Evolutionary conservation across 2,888 invertebrate species (phyloP), one percentile per base, ranked within the genome.

Genomic region (Selenia dentaria): DNA sequence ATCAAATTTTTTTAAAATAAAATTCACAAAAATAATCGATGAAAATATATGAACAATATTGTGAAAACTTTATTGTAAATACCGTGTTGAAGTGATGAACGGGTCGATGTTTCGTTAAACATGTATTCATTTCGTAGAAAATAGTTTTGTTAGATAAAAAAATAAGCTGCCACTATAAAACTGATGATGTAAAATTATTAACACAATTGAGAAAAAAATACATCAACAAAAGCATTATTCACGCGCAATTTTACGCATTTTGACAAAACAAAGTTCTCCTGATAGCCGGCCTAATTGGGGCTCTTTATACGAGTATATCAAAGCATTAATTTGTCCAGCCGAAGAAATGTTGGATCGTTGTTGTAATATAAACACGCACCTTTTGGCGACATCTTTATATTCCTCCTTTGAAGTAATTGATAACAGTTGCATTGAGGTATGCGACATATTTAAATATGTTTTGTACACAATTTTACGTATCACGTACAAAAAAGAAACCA

Each of bases 251-350:
- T 36, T 6, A 33, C 27, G 8, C 33, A 12, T 10, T 33, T 10
- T 41, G 41, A 37, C 41, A 48, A 48, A 48, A 48, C 47, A 48
- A 22, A 27, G 18, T 41, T 34, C 41, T 27, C 37, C 41, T 41
- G 36, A 37, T 37, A 35, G 40, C 24, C 5, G 33, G 32, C 45
- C 45, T 47, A 48, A 48, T 42, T 48, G 47, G 33, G 18, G 13
- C 24, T 33, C 41, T 42, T 36, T 33, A 49, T 49, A 49, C 27
- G 41, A 48, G 16, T 38, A 18, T 32, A 39, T 43, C 32, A 44
- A 39, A 36, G 43, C 31, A 36, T 44, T 39, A 49, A 49, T 49
- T 49, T 49, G 43, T 49, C 39, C 49, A 49, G 36, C 6, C n/a
- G 43, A 34, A 36, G 39, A 39, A 43, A 44, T 40, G 27, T 42